Conservation (phyloP, 2,113 vertebrate genomes). For the Plecotus auritus region DNA sequence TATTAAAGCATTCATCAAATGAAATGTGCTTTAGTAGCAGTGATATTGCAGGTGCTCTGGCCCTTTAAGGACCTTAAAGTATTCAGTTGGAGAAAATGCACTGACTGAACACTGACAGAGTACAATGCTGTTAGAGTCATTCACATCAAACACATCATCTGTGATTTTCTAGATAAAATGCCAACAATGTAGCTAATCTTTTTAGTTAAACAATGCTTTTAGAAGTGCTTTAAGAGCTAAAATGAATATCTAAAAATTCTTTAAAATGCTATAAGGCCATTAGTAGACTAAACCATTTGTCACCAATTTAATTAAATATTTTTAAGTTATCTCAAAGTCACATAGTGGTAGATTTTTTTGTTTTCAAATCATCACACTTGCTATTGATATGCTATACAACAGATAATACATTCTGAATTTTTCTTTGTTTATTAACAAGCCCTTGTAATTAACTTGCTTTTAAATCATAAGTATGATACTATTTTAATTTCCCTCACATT, state of each 20-base stretch:
- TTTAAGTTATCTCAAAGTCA: slow-evolving; percentile 80
- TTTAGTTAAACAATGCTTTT: slow-evolving; percentile 71
- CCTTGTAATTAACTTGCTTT: slow-evolving; percentile 90
- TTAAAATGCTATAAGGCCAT: slow-evolving; percentile 76
- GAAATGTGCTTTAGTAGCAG: neutral
- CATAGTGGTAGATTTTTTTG: slow-evolving; percentile 77
- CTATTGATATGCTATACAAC: slow-evolving; percentile 81
- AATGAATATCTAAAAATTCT: slow-evolving; percentile 72
- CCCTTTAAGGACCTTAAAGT: slow-evolving; percentile 34
- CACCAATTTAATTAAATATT: slow-evolving; percentile 83
- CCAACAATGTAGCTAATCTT: slow-evolving; percentile 67
- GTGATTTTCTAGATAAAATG: slow-evolving; percentile 68
- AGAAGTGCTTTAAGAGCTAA: slow-evolving; percentile 66
- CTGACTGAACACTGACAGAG: neutral
- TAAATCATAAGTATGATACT: slow-evolving; percentile 91
- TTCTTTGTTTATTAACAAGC: slow-evolving; percentile 90
- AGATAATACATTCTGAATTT: slow-evolving; percentile 83
- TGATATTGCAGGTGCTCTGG: neutral
- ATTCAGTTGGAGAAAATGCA: slow-evolving; percentile 1
- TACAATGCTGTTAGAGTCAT: slow-evolving; percentile 37
- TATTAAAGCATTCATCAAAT: neutral
- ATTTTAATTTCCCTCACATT: slow-evolving; percentile 89
- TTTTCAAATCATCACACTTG: slow-evolving; percentile 79
- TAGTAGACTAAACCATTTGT: slow-evolving; percentile 77
- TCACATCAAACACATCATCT: slow-evolving; percentile 61